Percentiles rank a stretch among this genome's conserved stretches.
These are phyloP conservation scores for Drosophila emarginata DNA, from an alignment of 2,888 invertebrate species.

Conservation along the genomic window DNA sequence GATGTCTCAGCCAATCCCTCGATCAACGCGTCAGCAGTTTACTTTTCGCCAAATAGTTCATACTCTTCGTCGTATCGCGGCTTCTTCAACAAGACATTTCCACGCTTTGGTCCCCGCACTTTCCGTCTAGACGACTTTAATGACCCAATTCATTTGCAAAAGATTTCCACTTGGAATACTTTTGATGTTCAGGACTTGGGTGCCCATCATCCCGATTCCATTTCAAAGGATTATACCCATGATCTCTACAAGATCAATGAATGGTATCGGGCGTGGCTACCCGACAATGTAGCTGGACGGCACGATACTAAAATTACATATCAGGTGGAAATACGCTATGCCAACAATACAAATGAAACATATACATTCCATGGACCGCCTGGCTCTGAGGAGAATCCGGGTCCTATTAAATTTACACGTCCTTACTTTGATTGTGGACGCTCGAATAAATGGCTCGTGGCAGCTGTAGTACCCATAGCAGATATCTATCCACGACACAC, in stretches of 20 bases:
- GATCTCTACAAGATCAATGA: conserved; percentile 96
- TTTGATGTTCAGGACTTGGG: conserved; percentile 94
- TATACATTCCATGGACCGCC: conserved; percentile 97
- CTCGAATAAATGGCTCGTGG: conserved; percentile 97
- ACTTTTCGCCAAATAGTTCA: conserved; percentile 96
- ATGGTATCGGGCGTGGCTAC: conserved; percentile 96
- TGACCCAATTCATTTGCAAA: conserved; percentile 96
- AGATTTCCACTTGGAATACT: conserved; percentile 97
- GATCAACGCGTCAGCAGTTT: conserved; percentile 95
- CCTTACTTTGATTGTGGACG: conserved; percentile 98
- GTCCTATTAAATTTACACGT: conserved; percentile 96
- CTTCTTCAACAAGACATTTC: conserved; percentile 97
- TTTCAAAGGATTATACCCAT: conserved; percentile 93
- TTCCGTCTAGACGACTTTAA: conserved; percentile 96
- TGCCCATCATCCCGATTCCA: conserved; percentile 90
- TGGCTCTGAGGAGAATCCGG: conserved; percentile 94
- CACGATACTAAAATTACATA: conserved; percentile 97
- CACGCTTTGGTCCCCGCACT: conserved; percentile 96
- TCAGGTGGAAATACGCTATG: conserved; percentile 95
- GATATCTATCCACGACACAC: conserved; percentile 98
- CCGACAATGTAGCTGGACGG: conserved; percentile 90
- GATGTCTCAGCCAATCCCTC: conserved; percentile 96
- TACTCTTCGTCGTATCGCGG: conserved; percentile 97
- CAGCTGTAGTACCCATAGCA: conserved; percentile 96
- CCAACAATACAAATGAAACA: conserved; percentile 97